Evolutionary conservation across 2,888 invertebrate genomes (phyloP).

Genomic region (Drosophila maculinotata): DNA sequence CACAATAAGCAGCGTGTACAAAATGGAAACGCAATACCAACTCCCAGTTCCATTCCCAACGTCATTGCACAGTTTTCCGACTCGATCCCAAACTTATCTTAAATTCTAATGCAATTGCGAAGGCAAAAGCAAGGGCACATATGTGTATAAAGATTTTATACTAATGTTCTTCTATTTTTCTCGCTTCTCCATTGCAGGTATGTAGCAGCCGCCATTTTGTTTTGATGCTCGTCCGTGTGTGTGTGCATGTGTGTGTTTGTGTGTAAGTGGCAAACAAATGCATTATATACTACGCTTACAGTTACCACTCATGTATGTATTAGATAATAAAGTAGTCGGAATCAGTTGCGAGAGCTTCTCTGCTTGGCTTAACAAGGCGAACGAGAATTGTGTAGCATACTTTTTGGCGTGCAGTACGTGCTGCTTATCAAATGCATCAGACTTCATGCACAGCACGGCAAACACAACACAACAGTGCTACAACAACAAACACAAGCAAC

Average conservation of each 20-base stretch:
- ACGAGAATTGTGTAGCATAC: constrained; percentile 52
- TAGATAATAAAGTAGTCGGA: constrained; percentile 70
- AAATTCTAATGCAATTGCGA: constrained; percentile 74
- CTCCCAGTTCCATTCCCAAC: constrained; percentile 1
- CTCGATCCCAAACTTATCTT: constrained; percentile 64
- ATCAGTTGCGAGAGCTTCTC: constrained; percentile 50
- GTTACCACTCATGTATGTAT: constrained; percentile 33
- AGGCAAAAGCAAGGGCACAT: constrained; percentile 12
- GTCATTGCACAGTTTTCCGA: constrained; percentile 6
- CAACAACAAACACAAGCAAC: constrained; percentile 11
- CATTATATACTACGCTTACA: constrained; percentile 47
- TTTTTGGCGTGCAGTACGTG: constrained; percentile 73
- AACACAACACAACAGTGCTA: constrained; percentile 22
- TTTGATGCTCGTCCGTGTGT: constrained; percentile 28
- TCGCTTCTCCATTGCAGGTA: constrained; percentile 64
- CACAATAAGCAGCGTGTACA: constrained; percentile 30
- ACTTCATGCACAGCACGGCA: constrained; percentile 56
- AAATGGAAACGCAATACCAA: constrained; percentile 40
- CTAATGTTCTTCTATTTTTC: constrained; percentile 58
- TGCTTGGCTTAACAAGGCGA: constrained; percentile 43
- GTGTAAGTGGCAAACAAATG: constrained; percentile 70
- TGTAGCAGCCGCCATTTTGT: constrained; percentile 67
- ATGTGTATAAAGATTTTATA: constrained; percentile 57
- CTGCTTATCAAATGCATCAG: constrained; percentile 76
- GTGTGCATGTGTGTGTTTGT: constrained; percentile 11